These are phyloP conservation scores for Sebastes dallii DNA, from an alignment of 2,797 vertebrate species.

Conservation along the genomic window DNA sequence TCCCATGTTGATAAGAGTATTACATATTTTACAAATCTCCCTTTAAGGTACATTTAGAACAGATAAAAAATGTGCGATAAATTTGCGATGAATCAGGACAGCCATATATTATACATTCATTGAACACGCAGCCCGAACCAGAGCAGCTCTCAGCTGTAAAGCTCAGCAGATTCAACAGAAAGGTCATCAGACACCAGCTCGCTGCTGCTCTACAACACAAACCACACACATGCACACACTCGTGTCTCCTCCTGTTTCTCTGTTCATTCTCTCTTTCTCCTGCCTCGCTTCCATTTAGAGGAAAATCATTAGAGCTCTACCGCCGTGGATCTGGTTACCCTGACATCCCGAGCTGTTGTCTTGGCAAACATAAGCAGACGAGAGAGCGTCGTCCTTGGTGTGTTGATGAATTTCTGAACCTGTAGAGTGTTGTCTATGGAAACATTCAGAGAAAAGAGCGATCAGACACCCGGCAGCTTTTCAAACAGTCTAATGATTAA, in stretches of 20 bases:
- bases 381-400: neutral
- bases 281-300: neutral
- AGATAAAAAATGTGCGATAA: too few species aligned
- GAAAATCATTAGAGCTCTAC: constrained; percentile 8
- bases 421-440: constrained; percentile 13
- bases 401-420: constrained; percentile 12
- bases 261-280: neutral
- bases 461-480: constrained; percentile 50
- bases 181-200: neutral
- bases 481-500: constrained; percentile 69
- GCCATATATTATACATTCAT: too few species aligned
- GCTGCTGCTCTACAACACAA: neutral
- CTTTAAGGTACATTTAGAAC: too few species aligned
- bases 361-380: constrained; percentile 59
- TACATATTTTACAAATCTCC: too few species aligned
- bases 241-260: neutral
- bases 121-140: too few species aligned
- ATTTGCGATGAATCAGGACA: too few species aligned
- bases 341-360: constrained; percentile 54
- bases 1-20: too few species aligned
- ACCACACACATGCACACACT: neutral
- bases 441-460: constrained; percentile 16
- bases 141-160: too few species aligned
- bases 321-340: constrained; percentile 37
- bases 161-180: neutral